Base-by-base conservation (phyloP, 1,140 invertebrate species). In the Artemia franciscana region DNA sequence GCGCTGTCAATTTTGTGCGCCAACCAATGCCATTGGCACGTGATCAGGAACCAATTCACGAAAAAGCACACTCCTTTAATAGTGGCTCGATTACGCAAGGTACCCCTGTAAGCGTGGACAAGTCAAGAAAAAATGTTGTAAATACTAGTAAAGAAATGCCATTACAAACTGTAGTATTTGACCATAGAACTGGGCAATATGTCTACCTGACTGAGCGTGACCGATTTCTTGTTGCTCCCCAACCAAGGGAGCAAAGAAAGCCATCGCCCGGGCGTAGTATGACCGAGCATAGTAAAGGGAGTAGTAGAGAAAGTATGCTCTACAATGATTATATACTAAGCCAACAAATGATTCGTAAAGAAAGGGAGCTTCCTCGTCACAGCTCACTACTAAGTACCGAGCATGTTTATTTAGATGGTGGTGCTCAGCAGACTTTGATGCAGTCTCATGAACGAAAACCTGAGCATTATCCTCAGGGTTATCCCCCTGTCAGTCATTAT, bases 51-150 rank as follows among this genome's bases (percentile, higher is more conserved):
- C 39, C 39, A 15, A 18, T 15, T 12, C 21, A 51, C 21, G 39
- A 51, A 51, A 91, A 68, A 89, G 88, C 0, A 91, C 88, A 0
- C 88, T 88, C 0, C 80, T 91, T 0, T 83, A 70, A 26, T 30
- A 68, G 69, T 57, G 69, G 69, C 0, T 69, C 68, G 12, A 69
- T 69, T 21, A 69, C 68, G 21, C 68, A 66, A 30, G 67, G 67
- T n/a, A 68, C 67, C 12, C 66, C 67, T 26, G 23, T 68, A 9
- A 65, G 66, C 28, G 57, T 24, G 23, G 51, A 64, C 15, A 51
- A 51, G 39, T 51, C 39, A 18, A 12, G 39, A 2, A 51, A 51
- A 51, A 18, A 15, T 12, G 21, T 51, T 51, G 12, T 18, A 51
- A 3, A 12, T 15, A 51, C 12, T 51, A 18, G 12, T 2, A 51